Conservation (phyloP, 2,888 invertebrate species). For the Pandemis cinnamomeana region DNA sequence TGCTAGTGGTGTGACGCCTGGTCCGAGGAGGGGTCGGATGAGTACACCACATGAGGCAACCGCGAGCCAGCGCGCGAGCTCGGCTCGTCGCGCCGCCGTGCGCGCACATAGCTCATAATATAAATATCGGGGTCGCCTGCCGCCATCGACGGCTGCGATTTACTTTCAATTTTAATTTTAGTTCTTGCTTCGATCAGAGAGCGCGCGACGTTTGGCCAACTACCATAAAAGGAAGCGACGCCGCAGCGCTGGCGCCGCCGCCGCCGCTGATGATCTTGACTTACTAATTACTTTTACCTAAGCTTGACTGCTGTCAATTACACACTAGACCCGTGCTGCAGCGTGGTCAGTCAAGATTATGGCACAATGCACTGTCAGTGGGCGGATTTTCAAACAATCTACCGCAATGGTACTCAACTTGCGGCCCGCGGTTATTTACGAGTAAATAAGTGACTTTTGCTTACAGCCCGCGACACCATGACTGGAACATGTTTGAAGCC, state of each 20-base stretch:
- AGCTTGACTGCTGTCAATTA: too few species aligned
- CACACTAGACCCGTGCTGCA: too few species aligned
- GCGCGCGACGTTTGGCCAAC: constrained; percentile 3
- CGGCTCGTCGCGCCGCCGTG: not conserved
- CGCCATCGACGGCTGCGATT: constrained; percentile 36
- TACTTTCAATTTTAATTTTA: constrained; percentile 33
- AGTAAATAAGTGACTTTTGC: too few species aligned
- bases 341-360: too few species aligned
- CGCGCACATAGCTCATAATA: constrained; percentile 12
- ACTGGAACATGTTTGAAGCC: too few species aligned
- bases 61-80: not conserved
- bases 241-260: not conserved
- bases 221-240: not conserved
- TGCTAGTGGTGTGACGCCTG: not conserved
- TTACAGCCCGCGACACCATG: too few species aligned
- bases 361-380: too few species aligned
- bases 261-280: too few species aligned
- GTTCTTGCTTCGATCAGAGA: constrained; percentile 15
- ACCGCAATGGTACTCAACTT: too few species aligned
- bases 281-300: too few species aligned
- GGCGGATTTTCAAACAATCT: too few species aligned
- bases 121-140: constrained; percentile 30
- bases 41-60: not conserved
- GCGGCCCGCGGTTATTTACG: too few species aligned
- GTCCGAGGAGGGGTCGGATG: not conserved